Base-by-base conservation (phyloP, 2,113 vertebrate genomes). In the Pipra filicauda region DNA sequence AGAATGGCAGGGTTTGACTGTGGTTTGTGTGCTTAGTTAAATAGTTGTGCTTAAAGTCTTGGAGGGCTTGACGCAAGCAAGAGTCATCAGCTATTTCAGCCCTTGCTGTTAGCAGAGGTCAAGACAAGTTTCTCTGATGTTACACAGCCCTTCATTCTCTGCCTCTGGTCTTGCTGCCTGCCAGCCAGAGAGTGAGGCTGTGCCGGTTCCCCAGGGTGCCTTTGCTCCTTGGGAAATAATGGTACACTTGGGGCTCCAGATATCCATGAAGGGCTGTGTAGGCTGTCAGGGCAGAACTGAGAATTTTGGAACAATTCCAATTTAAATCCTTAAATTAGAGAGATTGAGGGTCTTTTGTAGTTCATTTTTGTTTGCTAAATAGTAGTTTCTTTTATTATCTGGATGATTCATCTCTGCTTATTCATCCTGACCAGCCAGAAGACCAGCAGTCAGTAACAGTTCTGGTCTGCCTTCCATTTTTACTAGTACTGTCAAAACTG, bases 51-150 rank as follows among this genome's bases (percentile, higher is more conserved):
- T 96, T 85, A 61, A 89, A 93, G 51, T 89, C 41, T 66, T 54
- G 46, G n/a, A 62, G 64, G 11, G 16, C 41, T 82, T 84, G 78
- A 87, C 2, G 24, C 55, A 83, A 96, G 58, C 90, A 87, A 15
- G 91, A 92, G 69, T 82, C 94, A 81, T 79, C 85, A 72, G 44
- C 94, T 95, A 33, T 83, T 90, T 89, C 91, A 90, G 82, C 78
- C 49, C 74, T 93, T 89, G 90, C 86, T 94, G 82, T 82, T 93
- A 37, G 88, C 2, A 4, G 91, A 83, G 59, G 43, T 82, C 79
- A 54, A 58, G 84, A 49, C 69, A 58, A 39, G 46, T 88, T 79
- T 77, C 58, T 49, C 61, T 80, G 89, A 81, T 55, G 44, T 87
- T 86, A 21, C 1, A 9, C 83, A 85, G 72, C 55, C 80, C 65